phyloP scores from a whole-genome alignment of 2,888 invertebrate species.

The Fragum whitleyi region DNA sequence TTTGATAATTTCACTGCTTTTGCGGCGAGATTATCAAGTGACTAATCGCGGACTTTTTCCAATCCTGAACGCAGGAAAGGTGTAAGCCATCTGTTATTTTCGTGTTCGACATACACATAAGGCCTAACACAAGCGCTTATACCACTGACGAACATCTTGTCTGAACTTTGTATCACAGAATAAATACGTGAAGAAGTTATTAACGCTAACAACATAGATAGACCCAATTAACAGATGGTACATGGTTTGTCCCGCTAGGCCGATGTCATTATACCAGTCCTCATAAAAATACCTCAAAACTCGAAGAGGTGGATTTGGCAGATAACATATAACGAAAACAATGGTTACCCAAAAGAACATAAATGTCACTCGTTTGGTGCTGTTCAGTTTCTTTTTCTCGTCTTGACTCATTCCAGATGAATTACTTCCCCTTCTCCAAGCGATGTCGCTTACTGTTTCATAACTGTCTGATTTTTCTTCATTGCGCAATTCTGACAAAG shows the following conservation, averaged over 20 bases:
- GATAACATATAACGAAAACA: slow-evolving; percentile 3
- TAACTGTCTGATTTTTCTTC: background rate
- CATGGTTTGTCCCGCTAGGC: background rate
- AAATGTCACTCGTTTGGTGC: background rate
- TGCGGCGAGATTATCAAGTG: too few species aligned
- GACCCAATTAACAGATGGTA: slow-evolving; percentile 2
- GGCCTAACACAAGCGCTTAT: background rate
- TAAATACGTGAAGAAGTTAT: slow-evolving; percentile 10
- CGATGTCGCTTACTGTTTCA: background rate
- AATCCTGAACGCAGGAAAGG: too few species aligned
- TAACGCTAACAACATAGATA: background rate
- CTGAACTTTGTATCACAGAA: slow-evolving; percentile 17
- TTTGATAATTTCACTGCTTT: too few species aligned
- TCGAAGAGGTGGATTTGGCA: slow-evolving; percentile 5
- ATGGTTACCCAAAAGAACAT: slow-evolving; percentile 23
- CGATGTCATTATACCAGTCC: slow-evolving; percentile 1
- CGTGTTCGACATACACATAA: background rate
- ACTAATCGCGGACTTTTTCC: too few species aligned
- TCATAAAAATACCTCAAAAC: background rate
- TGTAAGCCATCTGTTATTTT: too few species aligned
- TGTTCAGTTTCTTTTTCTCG: background rate
- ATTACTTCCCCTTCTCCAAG: background rate
- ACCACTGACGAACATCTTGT: background rate
- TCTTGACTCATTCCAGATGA: background rate
- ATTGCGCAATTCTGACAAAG: background rate